Evolutionary conservation across 1,140 invertebrate species (phyloP).

Genomic region (Drosophila quadrilineata): DNA sequence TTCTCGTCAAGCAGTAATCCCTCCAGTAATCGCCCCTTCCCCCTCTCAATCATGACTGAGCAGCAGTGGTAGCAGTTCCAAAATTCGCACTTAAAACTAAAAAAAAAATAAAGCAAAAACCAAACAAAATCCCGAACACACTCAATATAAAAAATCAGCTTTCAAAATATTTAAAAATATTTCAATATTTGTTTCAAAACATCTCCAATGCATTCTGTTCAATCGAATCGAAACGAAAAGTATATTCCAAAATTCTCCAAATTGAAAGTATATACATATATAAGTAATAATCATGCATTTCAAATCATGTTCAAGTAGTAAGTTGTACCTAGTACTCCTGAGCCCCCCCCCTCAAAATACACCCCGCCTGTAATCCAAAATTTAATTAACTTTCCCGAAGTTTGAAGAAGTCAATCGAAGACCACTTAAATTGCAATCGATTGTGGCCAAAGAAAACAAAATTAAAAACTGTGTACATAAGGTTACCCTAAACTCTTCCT

Average conservation of each 20-base stretch:
- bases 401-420: conserved; percentile 43
- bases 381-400: conserved; percentile 79
- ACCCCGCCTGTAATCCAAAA: conserved; percentile 34
- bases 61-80: conserved; percentile 78
- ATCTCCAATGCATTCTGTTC: conserved; percentile 75
- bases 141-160: conserved; percentile 41
- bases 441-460: conserved; percentile 31
- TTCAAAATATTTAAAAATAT: no score
- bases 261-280: conserved; percentile 23
- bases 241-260: conserved; percentile 21
- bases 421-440: conserved; percentile 49
- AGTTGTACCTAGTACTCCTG: conserved; percentile 52
- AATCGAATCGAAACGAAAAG: conserved; percentile 54
- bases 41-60: conserved; percentile 70
- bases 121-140: conserved; percentile 38
- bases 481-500: no score
- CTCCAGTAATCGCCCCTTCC: background rate
- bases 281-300: conserved; percentile 44
- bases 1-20: conserved; percentile 6
- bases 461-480: conserved; percentile 42
- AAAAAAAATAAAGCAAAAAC: no score
- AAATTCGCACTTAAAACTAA: conserved; percentile 68
- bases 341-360: conserved; percentile 10
- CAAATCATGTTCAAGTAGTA: conserved; percentile 65
- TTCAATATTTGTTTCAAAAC: conserved; percentile 68